Conservation (phyloP, 2,888 invertebrate genomes). For the Pyrochroa serraticornis region DNA sequence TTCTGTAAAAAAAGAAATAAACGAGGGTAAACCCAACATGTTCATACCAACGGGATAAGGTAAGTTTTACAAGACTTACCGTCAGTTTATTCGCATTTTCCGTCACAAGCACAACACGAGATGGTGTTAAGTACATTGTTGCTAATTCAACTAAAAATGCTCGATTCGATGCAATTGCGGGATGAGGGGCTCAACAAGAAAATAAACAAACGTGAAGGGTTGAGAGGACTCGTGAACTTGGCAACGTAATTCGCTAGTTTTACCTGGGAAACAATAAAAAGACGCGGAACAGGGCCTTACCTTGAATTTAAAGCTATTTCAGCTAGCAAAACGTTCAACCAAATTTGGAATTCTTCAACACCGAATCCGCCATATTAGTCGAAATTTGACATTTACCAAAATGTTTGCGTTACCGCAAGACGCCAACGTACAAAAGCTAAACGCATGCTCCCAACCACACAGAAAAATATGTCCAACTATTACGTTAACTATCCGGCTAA, state of each 20-base stretch:
- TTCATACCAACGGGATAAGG: too few relatives aligned
- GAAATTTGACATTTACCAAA: too few relatives aligned
- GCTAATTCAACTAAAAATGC: neutral
- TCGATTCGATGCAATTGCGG: constrained; percentile 8
- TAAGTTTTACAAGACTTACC: too few relatives aligned
- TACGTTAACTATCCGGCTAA: too few relatives aligned
- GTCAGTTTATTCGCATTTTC: constrained; percentile 18
- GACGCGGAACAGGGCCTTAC: neutral
- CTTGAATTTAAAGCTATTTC: neutral
- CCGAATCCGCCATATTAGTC: neutral
- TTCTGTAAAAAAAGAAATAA: constrained; percentile 21
- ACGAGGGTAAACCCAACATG: too few relatives aligned
- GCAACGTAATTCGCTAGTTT: neutral
- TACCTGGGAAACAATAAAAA: too few relatives aligned
- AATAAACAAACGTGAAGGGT: neutral
- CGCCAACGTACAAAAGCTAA: neutral
- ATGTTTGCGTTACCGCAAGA: too few relatives aligned
- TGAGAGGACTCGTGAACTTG: neutral
- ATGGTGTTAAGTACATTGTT: neutral
- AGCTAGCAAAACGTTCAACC: neutral
- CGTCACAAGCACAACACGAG: constrained; percentile 38
- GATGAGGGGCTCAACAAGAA: constrained; percentile 17
- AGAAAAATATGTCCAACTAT: too few relatives aligned
- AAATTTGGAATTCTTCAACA: neutral
- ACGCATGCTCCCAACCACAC: neutral